Evolutionary conservation across 2,888 invertebrate genomes (phyloP).

Genomic region (Anagyrus pseudococci): DNA sequence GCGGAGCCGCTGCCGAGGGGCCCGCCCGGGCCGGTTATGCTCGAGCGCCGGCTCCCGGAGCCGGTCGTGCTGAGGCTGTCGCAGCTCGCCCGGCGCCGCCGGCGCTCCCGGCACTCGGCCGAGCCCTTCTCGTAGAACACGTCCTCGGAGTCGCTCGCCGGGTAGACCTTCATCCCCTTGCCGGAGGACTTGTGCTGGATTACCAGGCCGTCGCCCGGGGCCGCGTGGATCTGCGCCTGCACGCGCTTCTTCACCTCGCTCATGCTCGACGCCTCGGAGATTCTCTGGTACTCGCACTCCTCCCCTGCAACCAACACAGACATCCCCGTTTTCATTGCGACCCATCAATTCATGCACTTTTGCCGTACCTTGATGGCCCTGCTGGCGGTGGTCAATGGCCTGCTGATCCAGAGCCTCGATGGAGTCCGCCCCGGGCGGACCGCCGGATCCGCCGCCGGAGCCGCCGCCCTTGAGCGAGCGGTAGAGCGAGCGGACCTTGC

Average conservation of each 20-base stretch:
- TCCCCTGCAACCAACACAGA: slow-evolving; percentile 48
- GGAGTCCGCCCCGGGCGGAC: slow-evolving; percentile 47
- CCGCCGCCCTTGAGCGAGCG: slow-evolving; percentile 53
- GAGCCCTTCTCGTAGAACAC: slow-evolving; percentile 62
- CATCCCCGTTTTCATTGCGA: background rate
- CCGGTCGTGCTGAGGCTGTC: slow-evolving; percentile 66
- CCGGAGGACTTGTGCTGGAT: background rate
- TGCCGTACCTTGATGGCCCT: slow-evolving; percentile 32
- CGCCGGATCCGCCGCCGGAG: slow-evolving; percentile 42
- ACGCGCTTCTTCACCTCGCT: slow-evolving; percentile 62
- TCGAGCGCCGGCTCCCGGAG: slow-evolving; percentile 65
- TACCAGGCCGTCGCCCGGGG: slow-evolving; percentile 42
- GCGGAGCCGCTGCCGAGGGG: background rate
- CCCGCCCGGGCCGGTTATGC: slow-evolving; percentile 52
- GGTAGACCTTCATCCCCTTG: slow-evolving; percentile 63
- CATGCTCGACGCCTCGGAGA: slow-evolving; percentile 63
- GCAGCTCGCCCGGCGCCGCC: slow-evolving; percentile 63
- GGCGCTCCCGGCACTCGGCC: slow-evolving; percentile 41
- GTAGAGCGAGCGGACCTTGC: slow-evolving; percentile 56
- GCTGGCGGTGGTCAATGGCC: slow-evolving; percentile 56
- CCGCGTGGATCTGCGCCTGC: slow-evolving; percentile 64
- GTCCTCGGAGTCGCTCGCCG: slow-evolving; percentile 67
- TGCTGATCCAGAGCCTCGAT: slow-evolving; percentile 52
- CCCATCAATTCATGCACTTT: background rate
- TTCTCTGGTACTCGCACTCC: slow-evolving; percentile 66